Base-by-base conservation (phyloP, 2,113 vertebrate genomes). In the Onychorhynchus coronatus region DNA sequence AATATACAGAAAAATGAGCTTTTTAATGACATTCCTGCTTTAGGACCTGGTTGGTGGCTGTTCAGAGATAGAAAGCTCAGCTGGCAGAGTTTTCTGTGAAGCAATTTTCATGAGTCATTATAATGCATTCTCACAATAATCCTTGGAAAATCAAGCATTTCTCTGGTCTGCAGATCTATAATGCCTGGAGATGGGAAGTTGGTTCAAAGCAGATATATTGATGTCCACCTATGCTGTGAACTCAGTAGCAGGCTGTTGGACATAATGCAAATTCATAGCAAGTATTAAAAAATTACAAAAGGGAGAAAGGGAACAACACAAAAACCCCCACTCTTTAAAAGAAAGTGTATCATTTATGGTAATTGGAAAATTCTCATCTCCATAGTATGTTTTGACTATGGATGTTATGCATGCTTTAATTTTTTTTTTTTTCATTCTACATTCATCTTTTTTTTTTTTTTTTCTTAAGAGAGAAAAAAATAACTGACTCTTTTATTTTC, bases 271-370 rank as follows among this genome's bases (percentile, higher is more conserved):
- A 63, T 35, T 53, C 22, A 46, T 18, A 46, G 21, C 28, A 83
- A 62, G 8, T 49, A 50, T 47, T 67, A 44, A 42, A 39, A 33
- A 14, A 75, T 50, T 22, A 56, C n/a, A 41, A 16, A 37, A 3
- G 1, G 15, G 4, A 2, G 2, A 22, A 15, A 4, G 3, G 9
- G 1, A 23, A 28, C 17, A 46, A 9, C 30, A 72, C 6, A 47
- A 41, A 58, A 47, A 89, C 35, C 14, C n/a, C 20, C n/a, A 2
- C 8, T 44, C 15, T 63, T 2, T 11, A 6, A 61, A 37, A 28
- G 2, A n/a, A 47, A 76, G 17, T 31, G 14, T 74, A 27, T 47
- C 0, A 42, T 63, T 74, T 87, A 33, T 53, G 24, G 52, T 20
- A 23, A 46, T 14, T 47, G 11, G 10, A 37, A 85, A 16, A 11